Conservation (phyloP, 2,113 vertebrate genomes). For the Glaucidium brasilianum region DNA sequence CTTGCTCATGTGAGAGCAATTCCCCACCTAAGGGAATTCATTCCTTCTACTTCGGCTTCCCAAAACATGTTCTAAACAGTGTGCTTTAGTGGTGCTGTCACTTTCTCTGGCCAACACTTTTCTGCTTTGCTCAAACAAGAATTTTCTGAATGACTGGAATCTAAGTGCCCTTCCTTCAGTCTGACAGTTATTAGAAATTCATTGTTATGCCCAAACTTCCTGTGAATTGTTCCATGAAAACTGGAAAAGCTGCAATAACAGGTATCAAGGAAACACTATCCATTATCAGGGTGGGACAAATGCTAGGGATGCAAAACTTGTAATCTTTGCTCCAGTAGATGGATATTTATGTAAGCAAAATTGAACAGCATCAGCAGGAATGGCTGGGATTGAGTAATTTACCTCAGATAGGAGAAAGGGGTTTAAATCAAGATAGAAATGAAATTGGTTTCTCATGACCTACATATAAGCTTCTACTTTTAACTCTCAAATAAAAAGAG, state of each 20-base stretch:
- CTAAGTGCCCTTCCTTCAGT: neutral
- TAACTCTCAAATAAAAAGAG: neutral
- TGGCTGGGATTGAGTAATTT: neutral
- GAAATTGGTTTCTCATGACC: neutral
- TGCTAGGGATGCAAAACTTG: neutral
- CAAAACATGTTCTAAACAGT: neutral
- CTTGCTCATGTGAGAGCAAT: neutral
- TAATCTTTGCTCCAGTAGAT: neutral
- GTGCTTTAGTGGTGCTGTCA: neutral
- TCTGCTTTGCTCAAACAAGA: neutral
- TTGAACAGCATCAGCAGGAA: neutral
- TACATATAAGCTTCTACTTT: neutral
- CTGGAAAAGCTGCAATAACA: neutral
- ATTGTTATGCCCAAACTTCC: neutral
- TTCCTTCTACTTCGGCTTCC: neutral
- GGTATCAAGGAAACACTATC: neutral
- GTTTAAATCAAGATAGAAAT: neutral
- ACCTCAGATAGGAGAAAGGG: neutral
- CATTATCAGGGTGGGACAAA: neutral
- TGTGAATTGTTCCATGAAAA: neutral
- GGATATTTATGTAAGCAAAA: neutral
- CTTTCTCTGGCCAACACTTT: neutral
- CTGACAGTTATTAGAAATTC: neutral
- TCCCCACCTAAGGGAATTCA: neutral
- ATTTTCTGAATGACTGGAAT: neutral